Percentiles rank a stretch among this genome's conserved stretches.
Conservation (phyloP, 1,140 invertebrate species). For the Diorhabda sublineata region DNA sequence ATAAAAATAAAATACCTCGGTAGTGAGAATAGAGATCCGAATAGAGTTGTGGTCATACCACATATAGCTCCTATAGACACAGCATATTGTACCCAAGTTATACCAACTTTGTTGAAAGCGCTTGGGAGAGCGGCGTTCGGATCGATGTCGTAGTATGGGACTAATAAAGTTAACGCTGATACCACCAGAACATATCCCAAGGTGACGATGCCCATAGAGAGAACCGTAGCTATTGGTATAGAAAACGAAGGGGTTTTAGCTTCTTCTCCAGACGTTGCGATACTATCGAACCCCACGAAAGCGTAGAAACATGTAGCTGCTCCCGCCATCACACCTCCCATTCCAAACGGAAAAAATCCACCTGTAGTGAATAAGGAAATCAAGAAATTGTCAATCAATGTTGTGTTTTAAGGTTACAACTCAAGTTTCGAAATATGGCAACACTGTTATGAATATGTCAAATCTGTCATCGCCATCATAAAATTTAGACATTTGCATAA, state of each 20-base stretch:
- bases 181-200: conserved; percentile 78
- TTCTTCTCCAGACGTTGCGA: conserved; percentile 83
- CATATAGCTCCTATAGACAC: conserved; percentile 84
- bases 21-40: conserved; percentile 79
- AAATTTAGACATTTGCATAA: too few species aligned
- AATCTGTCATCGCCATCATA: too few species aligned
- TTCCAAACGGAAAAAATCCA: conserved; percentile 77
- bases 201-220: conserved; percentile 76
- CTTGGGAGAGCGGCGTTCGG: conserved; percentile 77
- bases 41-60: conserved; percentile 83
- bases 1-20: conserved; percentile 45
- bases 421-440: too few species aligned
- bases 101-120: conserved; percentile 69
- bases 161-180: conserved; percentile 76
- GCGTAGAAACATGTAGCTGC: conserved; percentile 89
- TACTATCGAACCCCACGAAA: conserved; percentile 84
- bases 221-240: conserved; percentile 75
- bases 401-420: too few species aligned
- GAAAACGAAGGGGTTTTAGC: conserved; percentile 73
- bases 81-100: conserved; percentile 82
- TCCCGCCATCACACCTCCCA: conserved; percentile 70
- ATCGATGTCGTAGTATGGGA: conserved; percentile 71
- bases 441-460: too few species aligned
- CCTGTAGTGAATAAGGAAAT: conserved; percentile 31
- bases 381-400: too few species aligned